Evolutionary conservation across 2,888 invertebrate species (phyloP).

Genomic region (Drosophila austrosaltans): DNA sequence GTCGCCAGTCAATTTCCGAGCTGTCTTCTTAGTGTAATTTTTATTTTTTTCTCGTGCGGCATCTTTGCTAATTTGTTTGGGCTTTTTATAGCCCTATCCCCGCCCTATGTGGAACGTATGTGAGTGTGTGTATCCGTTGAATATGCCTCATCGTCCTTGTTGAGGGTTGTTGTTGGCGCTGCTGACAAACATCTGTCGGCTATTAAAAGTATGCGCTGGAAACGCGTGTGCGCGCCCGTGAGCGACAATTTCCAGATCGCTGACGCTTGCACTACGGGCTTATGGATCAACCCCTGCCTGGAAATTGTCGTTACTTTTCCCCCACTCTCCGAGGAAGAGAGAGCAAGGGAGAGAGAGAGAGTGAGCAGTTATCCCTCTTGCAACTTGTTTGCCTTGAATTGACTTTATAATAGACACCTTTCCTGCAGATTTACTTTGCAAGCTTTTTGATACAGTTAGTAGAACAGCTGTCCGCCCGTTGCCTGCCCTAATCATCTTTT

Average conservation of each 20-base stretch:
- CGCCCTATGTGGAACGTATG: conserved; percentile 8
- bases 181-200: conserved; percentile 80
- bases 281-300: conserved; percentile 51
- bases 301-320: conserved; percentile 68
- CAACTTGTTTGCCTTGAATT: background rate
- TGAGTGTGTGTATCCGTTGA: conserved; percentile 57
- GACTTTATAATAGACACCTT: background rate
- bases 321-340: background rate
- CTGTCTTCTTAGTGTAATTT: conserved; percentile 54
- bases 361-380: background rate
- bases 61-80: conserved; percentile 70
- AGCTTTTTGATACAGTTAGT: background rate
- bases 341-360: background rate
- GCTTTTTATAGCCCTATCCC: conserved; percentile 66
- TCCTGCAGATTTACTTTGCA: conserved; percentile 16
- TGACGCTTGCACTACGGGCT: conserved; percentile 35
- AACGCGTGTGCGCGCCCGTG: conserved; percentile 70
- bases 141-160: conserved; percentile 57
- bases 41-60: conserved; percentile 41
- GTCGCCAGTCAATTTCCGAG: conserved; percentile 36
- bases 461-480: background rate
- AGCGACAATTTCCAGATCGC: conserved; percentile 69
- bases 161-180: conserved; percentile 66
- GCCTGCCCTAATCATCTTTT: conserved; percentile 3
- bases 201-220: conserved; percentile 73